Base-by-base conservation (phyloP, 1,140 invertebrate species). In the Drosophila busckii region DNA sequence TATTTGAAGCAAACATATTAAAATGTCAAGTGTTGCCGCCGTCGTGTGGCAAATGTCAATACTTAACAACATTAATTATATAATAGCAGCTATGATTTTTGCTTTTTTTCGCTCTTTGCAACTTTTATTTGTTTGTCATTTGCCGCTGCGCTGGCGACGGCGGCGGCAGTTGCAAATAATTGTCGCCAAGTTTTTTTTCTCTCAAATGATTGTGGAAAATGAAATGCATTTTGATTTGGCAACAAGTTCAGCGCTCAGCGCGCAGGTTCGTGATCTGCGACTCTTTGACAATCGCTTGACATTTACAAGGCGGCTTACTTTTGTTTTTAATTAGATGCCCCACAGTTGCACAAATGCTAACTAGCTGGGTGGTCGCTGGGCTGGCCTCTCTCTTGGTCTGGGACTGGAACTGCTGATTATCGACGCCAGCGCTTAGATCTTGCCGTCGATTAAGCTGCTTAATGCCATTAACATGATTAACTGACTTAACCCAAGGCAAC, bases 401-500 rank as follows among this genome's bases (percentile, higher is more conserved):
- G n/a, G n/a, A n/a, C n/a, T n/a, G n/a, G n/a, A n/a, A n/a, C n/a
- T n/a, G 70, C 68, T 68, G 71, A 78, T 78, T 78, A 78, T 78
- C 73, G 73, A 78, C 73, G 68, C 75, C 49, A 48, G 55, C 13
- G 69, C 75, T 80, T 80, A 80, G 73, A 80, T 80, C 75, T 80
- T 58, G 73, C 73, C 73, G 73, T 82, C 73, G 73, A 80, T 80
- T 82, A 73, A 80, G 73, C 73, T 65, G 75, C 75, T 80, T 80
- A 80, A 80, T 80, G 65, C 69, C 75, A 80, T 82, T 80, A 80
- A 80, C 75, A 80, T 80, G 75, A 80, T 80, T 82, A 80, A 80
- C 46, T 48, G 62, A 54, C 71, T 63, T 56, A 37, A 20, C 12
- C 35, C 8, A 13, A 32, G 34, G 26, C 26, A 10, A 10, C 12